Conservation (phyloP, 1,140 invertebrate species). For the Hyles vespertilio region DNA sequence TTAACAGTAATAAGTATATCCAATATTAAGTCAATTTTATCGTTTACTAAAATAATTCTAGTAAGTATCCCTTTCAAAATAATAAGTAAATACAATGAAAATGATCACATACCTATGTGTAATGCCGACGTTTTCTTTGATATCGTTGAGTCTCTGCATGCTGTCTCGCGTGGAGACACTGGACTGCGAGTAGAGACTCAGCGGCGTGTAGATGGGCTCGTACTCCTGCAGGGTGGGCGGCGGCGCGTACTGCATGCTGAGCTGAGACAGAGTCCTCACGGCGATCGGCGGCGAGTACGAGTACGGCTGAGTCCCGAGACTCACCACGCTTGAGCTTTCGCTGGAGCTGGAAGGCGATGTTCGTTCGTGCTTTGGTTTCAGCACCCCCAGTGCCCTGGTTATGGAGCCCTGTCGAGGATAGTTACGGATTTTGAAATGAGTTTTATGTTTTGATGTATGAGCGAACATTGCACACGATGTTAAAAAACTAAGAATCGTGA, state of each 20-base stretch:
- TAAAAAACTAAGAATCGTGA: too few species aligned
- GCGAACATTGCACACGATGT: too few species aligned
- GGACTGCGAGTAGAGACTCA: slow-evolving; percentile 67
- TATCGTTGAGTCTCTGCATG: slow-evolving; percentile 58
- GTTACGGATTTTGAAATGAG: neutral
- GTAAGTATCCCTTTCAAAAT: too few species aligned
- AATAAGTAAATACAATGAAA: too few species aligned
- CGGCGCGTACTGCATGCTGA: slow-evolving; percentile 71
- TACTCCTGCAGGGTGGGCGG: slow-evolving; percentile 66
- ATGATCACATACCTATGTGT: slow-evolving; percentile 53
- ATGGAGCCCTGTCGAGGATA: slow-evolving; percentile 81
- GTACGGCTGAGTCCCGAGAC: slow-evolving; percentile 53
- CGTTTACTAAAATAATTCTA: too few species aligned
- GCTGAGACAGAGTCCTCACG: slow-evolving; percentile 62
- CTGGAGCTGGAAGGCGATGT: slow-evolving; percentile 78
- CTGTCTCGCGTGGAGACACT: slow-evolving; percentile 65
- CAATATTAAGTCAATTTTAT: too few species aligned
- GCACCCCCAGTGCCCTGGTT: slow-evolving; percentile 82
- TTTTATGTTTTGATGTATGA: too few species aligned
- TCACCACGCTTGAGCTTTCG: slow-evolving; percentile 75
- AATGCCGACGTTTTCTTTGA: slow-evolving; percentile 50
- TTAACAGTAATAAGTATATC: too few species aligned
- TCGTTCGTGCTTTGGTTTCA: slow-evolving; percentile 78
- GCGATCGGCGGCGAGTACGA: slow-evolving; percentile 67
- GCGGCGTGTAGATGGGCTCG: slow-evolving; percentile 66